These are phyloP conservation scores for Otolemur crassicaudatus DNA, from an alignment of 2,797 vertebrate species.

Conservation along the genomic window DNA sequence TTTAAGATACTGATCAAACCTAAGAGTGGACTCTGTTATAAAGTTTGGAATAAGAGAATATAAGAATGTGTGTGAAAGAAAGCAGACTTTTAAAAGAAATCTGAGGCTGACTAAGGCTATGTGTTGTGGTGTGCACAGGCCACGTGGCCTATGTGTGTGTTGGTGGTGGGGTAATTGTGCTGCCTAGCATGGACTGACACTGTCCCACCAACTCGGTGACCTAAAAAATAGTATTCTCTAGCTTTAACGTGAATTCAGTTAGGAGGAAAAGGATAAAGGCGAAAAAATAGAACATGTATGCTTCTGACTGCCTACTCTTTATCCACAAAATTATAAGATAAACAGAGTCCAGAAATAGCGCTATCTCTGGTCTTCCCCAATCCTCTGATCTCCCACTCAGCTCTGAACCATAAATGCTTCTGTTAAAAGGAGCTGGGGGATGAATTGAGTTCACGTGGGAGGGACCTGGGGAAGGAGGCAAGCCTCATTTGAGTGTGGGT, in stretches of 20 bases:
- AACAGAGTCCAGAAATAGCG: constrained; percentile 61
- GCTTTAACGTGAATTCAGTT: constrained; percentile 51
- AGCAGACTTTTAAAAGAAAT: not conserved
- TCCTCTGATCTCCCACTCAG: not conserved
- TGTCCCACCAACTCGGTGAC: not conserved
- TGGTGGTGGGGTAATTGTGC: not conserved
- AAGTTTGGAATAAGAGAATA: not conserved
- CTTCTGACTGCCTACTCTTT: constrained; percentile 49
- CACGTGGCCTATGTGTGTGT: too few species aligned
- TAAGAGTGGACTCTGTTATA: not conserved
- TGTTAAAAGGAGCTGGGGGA: not conserved
- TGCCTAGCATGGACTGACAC: not conserved
- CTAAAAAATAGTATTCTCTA: constrained; percentile 33
- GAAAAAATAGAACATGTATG: constrained; percentile 35
- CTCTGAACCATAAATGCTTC: constrained; percentile 36
- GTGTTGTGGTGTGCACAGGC: not conserved
- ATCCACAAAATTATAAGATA: constrained; percentile 67
- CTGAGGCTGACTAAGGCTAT: not conserved
- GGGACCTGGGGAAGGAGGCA: not conserved
- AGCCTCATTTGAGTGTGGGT: not conserved
- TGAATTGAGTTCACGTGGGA: not conserved
- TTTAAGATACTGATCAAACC: not conserved
- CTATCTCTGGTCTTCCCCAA: not conserved
- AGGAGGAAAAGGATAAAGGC: not conserved
- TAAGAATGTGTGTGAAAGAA: not conserved